Percentiles rank a stretch among this genome's conserved stretches.
phyloP scores from a whole-genome alignment of 2,113 vertebrate species.

The Phodopus roborovskii region DNA sequence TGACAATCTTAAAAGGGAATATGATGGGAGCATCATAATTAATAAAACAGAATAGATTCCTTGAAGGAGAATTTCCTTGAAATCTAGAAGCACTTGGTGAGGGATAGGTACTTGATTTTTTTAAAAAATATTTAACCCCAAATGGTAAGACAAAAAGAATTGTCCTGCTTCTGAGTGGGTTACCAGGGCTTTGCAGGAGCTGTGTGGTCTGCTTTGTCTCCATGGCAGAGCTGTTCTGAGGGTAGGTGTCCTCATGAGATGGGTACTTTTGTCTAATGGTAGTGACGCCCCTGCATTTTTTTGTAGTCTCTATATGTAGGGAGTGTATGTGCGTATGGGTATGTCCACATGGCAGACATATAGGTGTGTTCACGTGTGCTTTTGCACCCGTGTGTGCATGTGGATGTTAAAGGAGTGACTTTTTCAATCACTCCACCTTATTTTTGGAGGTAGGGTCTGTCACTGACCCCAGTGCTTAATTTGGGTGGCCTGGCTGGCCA shows the following conservation, averaged over 20 bases:
- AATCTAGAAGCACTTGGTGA: constrained; percentile 1
- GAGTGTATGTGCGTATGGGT: too few species aligned
- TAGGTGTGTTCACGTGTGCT: too few species aligned
- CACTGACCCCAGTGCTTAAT: background rate
- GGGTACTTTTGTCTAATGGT: background rate
- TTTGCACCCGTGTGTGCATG: too few species aligned
- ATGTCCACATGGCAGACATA: too few species aligned
- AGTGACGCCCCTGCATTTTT: background rate
- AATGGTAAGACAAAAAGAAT: background rate
- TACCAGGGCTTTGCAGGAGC: background rate
- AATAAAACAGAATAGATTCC: background rate
- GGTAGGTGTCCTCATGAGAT: background rate
- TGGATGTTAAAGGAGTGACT: background rate
- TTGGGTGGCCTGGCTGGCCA: background rate
- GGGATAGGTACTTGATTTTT: background rate
- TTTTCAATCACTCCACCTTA: background rate
- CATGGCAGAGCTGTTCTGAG: background rate
- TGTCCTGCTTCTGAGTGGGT: background rate
- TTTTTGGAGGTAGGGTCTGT: background rate
- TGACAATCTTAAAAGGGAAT: background rate
- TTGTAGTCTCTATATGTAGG: background rate
- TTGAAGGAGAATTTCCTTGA: constrained; percentile 19
- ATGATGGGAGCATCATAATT: background rate
- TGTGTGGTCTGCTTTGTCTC: background rate
- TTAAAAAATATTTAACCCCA: background rate